These are phyloP conservation scores for Turritopsis dohrnii DNA, from an alignment of 30 jellyfish, hydroid and myxozoan genomes.

Conservation along the genomic window DNA sequence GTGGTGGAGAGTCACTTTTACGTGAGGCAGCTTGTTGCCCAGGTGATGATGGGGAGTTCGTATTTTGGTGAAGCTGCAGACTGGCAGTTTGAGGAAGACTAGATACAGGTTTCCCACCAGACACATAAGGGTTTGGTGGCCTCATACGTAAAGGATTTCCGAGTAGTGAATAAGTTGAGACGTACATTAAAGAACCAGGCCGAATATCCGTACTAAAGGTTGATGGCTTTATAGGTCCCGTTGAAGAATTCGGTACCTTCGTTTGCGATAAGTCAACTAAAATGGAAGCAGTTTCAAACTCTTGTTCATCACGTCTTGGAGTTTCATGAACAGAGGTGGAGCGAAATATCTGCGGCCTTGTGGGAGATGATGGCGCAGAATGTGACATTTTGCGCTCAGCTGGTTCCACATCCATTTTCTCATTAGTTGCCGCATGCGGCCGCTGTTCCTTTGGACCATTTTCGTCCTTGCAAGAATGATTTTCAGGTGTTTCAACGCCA, in stretches of 20 bases:
- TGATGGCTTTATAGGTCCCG: neutral
- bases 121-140: neutral
- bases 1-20: neutral
- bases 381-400: neutral
- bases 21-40: neutral
- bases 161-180: slow-evolving; percentile 5
- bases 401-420: neutral
- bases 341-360: slow-evolving; percentile 19
- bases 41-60: neutral
- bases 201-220: neutral
- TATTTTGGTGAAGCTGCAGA: neutral
- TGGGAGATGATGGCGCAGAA: slow-evolving; percentile 35
- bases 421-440: neutral
- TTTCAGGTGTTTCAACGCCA: neutral
- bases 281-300: slow-evolving; percentile 30
- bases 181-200: neutral
- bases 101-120: neutral
- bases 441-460: neutral
- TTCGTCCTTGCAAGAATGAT: neutral
- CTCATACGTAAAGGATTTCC: slow-evolving; percentile 5
- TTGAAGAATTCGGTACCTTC: neutral
- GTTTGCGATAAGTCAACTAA: slow-evolving; percentile 32
- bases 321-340: slow-evolving; percentile 15
- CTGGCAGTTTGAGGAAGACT: neutral
- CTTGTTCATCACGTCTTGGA: slow-evolving; percentile 19